Evolutionary conservation across 1,140 invertebrate genomes (phyloP).

Genomic region (Bombus turneri): DNA sequence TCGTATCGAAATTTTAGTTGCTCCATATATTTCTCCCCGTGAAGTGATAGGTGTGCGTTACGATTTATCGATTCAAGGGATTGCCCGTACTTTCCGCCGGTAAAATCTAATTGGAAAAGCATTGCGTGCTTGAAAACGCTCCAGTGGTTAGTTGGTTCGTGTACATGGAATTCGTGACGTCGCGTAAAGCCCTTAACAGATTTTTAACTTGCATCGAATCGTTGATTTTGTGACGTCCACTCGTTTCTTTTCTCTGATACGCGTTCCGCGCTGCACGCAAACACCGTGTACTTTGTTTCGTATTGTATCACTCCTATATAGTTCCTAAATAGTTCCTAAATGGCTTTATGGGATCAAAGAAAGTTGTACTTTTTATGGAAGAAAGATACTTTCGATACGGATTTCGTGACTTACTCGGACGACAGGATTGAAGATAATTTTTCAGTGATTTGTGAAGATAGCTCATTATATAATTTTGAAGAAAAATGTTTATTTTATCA

Average conservation of each 20-base stretch:
- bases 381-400: neutral
- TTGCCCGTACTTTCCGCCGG: conserved; percentile 68
- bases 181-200: conserved; percentile 48
- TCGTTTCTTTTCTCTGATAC: neutral
- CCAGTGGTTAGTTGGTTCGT: neutral
- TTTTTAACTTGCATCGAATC: conserved; percentile 47
- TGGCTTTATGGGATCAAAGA: neutral
- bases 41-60: conserved; percentile 14
- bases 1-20: neutral
- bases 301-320: no score
- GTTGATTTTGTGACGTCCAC: conserved; percentile 30
- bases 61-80: conserved; percentile 70
- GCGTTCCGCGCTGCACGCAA: conserved; percentile 6
- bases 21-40: neutral
- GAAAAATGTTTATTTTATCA: neutral
- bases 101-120: conserved; percentile 77
- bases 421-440: neutral
- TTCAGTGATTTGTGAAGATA: neutral
- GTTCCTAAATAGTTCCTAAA: no score
- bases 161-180: conserved; percentile 8
- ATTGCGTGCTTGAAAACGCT: conserved; percentile 63
- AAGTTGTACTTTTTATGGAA: neutral
- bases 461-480: neutral
- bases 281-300: neutral
- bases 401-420: neutral